These are phyloP conservation scores for Uromys caudimaculatus DNA, from an alignment of 2,797 vertebrate genomes.

Conservation along the genomic window DNA sequence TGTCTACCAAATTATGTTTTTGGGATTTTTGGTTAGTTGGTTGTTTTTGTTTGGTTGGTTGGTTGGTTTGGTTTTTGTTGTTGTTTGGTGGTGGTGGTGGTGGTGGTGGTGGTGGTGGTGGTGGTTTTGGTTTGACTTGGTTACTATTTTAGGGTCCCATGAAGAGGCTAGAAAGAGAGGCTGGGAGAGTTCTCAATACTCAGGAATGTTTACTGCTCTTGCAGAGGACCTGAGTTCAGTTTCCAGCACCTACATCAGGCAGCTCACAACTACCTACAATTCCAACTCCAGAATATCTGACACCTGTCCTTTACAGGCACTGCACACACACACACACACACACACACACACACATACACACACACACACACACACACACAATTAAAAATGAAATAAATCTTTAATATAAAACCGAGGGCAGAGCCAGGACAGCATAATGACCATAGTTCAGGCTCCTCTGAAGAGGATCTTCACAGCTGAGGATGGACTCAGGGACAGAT, in stretches of 20 bases:
- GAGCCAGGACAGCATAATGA: background rate
- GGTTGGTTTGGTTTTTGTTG: background rate
- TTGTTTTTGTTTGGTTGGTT: background rate
- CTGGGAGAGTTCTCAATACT: background rate
- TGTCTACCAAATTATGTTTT: background rate
- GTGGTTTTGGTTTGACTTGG: background rate
- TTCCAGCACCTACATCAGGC: background rate
- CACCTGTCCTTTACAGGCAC: background rate
- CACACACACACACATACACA: background rate
- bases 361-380: background rate
- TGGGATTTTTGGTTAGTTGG: background rate
- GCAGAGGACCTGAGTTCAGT: background rate
- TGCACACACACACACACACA: background rate
- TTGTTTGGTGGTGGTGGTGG: too few species aligned
- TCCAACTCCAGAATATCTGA: background rate
- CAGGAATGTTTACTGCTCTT: background rate
- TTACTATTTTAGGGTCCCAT: background rate
- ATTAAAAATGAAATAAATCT: background rate
- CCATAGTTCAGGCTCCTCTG: fast-evolving
- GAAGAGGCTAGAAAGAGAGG: background rate
- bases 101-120: too few species aligned
- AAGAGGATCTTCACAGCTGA: background rate
- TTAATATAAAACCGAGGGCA: background rate
- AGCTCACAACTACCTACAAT: background rate
- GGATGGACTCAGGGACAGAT: background rate